A percentile compares a stretch with the other conserved stretches of the same genome.
These are phyloP conservation scores for Clarias laeviceps DNA, from an alignment of 2,797 vertebrate species.

Conservation along the genomic window DNA sequence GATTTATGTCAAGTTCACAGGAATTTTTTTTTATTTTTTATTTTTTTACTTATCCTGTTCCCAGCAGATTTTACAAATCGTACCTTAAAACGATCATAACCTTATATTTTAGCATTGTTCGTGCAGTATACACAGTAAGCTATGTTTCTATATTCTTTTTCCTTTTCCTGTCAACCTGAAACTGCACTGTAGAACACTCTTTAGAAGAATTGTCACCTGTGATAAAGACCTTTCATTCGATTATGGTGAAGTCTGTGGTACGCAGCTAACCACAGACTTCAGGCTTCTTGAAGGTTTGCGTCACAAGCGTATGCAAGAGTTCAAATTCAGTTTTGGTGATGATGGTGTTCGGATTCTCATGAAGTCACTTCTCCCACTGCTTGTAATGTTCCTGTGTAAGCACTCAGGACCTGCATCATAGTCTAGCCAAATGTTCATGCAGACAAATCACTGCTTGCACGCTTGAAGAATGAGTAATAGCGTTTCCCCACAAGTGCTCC, in stretches of 20 bases:
- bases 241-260: conserved; percentile 34
- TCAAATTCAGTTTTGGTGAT: neutral
- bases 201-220: conserved; percentile 9
- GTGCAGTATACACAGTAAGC: neutral
- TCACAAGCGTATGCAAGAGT: conserved; percentile 27
- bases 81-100: neutral
- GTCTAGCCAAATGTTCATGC: conserved; percentile 42
- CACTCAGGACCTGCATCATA: conserved; percentile 31
- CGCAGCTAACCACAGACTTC: conserved; percentile 20
- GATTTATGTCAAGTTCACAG: conserved; percentile 25
- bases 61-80: neutral
- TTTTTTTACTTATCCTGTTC: neutral
- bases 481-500: conserved; percentile 50
- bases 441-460: conserved; percentile 50
- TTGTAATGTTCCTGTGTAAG: conserved; percentile 43
- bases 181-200: neutral
- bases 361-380: conserved; percentile 45
- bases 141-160: neutral
- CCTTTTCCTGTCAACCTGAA: neutral
- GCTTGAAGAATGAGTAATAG: conserved; percentile 56
- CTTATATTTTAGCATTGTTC: neutral
- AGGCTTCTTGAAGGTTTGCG: conserved; percentile 7
- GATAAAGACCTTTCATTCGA: conserved; percentile 25
- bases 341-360: conserved; percentile 37
- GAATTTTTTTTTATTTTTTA: too few relatives aligned